Percentiles rank a stretch among this genome's conserved stretches.
Conservation (phyloP, 1,140 invertebrate species). For the Antheraea mylitta region DNA sequence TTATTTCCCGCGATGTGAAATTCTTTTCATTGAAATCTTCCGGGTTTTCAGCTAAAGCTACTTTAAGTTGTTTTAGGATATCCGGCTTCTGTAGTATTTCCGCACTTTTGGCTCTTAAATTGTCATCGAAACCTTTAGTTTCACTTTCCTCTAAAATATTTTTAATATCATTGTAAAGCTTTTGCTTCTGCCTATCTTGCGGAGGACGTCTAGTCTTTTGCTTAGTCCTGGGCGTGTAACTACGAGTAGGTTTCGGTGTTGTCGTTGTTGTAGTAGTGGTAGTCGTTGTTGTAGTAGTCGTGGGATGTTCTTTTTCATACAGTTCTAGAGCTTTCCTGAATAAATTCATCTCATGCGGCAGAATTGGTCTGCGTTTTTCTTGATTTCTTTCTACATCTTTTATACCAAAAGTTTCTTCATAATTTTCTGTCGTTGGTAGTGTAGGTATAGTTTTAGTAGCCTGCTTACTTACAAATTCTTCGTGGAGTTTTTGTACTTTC, state of each 20-base stretch:
- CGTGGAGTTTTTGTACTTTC: slow-evolving; percentile 82
- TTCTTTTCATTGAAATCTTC: slow-evolving; percentile 83
- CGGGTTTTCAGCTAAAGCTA: slow-evolving; percentile 83
- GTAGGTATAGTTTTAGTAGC: slow-evolving; percentile 79
- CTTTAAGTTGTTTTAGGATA: slow-evolving; percentile 84
- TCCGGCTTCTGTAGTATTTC: slow-evolving; percentile 75
- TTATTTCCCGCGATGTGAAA: slow-evolving; percentile 85
- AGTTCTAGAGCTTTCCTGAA: slow-evolving; percentile 75
- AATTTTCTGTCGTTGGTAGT: slow-evolving; percentile 66
- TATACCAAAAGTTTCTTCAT: slow-evolving; percentile 45
- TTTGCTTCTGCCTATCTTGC: slow-evolving; percentile 73
- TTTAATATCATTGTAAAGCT: slow-evolving; percentile 78
- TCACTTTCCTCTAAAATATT: slow-evolving; percentile 72
- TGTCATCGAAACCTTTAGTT: slow-evolving; percentile 68
- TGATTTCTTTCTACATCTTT: slow-evolving; percentile 45
- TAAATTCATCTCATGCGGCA: slow-evolving; percentile 71
- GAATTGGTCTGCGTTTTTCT: slow-evolving; percentile 64
- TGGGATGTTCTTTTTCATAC: slow-evolving; percentile 74
- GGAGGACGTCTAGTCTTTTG: slow-evolving; percentile 65
- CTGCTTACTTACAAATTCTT: slow-evolving; percentile 82
- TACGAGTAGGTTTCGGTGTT: slow-evolving; percentile 45
- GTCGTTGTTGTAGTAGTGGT: slow-evolving; percentile 69
- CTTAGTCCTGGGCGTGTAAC: slow-evolving; percentile 66
- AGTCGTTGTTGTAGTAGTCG: slow-evolving; percentile 69
- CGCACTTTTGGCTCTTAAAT: slow-evolving; percentile 62